Percentiles rank a stretch among this genome's conserved stretches.
Conservation (phyloP, 2,797 vertebrate genomes). For the Sparus aurata region DNA sequence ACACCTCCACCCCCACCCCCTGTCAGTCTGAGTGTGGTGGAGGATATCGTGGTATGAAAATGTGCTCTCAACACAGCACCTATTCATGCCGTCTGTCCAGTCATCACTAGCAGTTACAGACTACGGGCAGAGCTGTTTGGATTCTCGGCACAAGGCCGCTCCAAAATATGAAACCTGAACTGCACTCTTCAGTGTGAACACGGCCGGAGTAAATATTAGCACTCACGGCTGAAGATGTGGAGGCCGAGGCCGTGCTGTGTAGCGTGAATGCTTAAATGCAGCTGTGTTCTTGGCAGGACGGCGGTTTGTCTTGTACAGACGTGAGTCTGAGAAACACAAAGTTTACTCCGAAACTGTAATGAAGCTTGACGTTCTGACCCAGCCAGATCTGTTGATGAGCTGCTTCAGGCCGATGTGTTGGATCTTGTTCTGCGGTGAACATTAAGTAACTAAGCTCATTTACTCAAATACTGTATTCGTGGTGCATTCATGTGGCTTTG, state of each 20-base stretch:
- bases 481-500: no score
- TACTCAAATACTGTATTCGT: neutral
- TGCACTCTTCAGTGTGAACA: constrained; percentile 48
- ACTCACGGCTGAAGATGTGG: constrained; percentile 32
- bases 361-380: constrained; percentile 1
- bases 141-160: constrained; percentile 56
- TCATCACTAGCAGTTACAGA: constrained; percentile 75
- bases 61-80: constrained; percentile 63
- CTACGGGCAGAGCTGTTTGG: constrained; percentile 71
- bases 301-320: neutral
- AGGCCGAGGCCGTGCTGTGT: constrained; percentile 34
- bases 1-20: constrained; percentile 20
- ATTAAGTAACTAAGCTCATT: neutral
- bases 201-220: constrained; percentile 39
- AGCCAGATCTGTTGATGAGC: neutral
- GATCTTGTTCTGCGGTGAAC: neutral
- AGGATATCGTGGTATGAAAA: constrained; percentile 47
- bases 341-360: neutral
- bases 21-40: constrained; percentile 25
- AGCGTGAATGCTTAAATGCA: constrained; percentile 16
- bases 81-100: constrained; percentile 71
- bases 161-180: constrained; percentile 68
- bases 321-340: neutral
- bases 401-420: constrained; percentile 1
- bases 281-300: neutral